Evolutionary conservation across 2,888 invertebrate species (phyloP).

Genomic region (Ernsta delagoae): DNA sequence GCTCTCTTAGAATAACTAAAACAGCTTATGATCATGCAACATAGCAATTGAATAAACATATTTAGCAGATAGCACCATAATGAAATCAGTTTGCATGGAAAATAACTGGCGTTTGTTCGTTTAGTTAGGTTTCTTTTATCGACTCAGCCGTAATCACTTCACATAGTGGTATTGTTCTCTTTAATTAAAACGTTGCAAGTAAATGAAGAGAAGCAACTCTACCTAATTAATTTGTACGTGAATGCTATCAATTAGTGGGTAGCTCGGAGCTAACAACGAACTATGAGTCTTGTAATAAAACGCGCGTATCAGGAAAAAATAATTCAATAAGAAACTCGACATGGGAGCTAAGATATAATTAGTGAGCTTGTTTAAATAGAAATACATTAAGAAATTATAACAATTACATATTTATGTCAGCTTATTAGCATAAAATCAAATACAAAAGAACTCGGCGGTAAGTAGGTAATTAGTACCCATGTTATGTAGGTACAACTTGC

Average conservation of each 20-base stretch:
- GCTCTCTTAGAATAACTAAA: not conserved
- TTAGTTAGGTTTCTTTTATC: conserved; percentile 34
- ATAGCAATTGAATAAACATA: conserved; percentile 24
- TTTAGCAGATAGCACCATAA: conserved; percentile 27
- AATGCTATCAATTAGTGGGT: conserved; percentile 48
- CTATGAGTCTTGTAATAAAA: conserved; percentile 35
- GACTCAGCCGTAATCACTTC: conserved; percentile 32
- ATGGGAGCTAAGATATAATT: not conserved
- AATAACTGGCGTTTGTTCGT: conserved; percentile 29
- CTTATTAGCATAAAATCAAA: not conserved
- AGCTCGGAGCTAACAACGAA: conserved; percentile 41
- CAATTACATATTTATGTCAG: not conserved
- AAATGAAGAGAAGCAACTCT: conserved; percentile 42
- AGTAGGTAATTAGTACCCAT: not conserved
- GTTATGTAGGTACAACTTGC: no score
- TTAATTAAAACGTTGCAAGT: conserved; percentile 39
- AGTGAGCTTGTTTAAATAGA: conserved; percentile 8
- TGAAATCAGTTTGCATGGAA: conserved; percentile 28
- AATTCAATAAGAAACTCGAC: not conserved
- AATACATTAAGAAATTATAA: not conserved
- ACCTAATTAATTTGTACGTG: conserved; percentile 50
- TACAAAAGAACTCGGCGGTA: not conserved
- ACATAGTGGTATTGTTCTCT: conserved; percentile 37
- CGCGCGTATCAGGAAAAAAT: conserved; percentile 6
- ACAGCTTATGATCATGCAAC: conserved; percentile 15